Evolutionary conservation across 2,797 vertebrate species (phyloP).

Genomic region (Hylomyscus alleni): DNA sequence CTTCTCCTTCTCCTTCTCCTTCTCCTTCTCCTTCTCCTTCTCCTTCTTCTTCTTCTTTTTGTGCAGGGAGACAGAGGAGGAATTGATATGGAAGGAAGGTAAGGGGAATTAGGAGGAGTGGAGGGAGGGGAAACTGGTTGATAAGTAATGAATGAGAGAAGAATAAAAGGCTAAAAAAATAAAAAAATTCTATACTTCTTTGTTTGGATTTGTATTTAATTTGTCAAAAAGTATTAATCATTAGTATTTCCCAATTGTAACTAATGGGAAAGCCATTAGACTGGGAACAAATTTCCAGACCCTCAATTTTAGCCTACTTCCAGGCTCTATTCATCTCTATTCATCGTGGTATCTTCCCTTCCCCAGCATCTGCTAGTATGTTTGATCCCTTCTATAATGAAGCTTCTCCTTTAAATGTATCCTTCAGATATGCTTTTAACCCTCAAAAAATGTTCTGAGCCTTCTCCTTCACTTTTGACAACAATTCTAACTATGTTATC

Average conservation of each 20-base stretch:
- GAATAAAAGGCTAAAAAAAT: neutral
- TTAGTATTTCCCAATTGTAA: neutral
- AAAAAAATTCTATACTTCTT: neutral
- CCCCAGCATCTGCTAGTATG: neutral
- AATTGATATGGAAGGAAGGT: neutral
- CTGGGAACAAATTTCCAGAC: neutral
- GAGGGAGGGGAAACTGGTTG: neutral
- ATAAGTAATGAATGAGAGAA: neutral
- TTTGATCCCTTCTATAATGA: neutral
- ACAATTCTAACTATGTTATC: neutral
- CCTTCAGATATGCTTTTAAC: neutral
- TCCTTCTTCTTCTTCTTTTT: too few species aligned
- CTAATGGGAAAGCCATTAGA: neutral
- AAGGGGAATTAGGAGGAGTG: neutral
- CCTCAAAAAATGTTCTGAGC: constrained; percentile 25
- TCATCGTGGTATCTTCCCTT: neutral
- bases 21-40: too few species aligned
- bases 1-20: too few species aligned
- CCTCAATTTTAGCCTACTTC: neutral
- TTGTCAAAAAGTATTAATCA: neutral
- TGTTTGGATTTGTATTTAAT: neutral
- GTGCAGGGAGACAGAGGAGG: neutral
- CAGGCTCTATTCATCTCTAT: neutral
- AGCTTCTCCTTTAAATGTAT: neutral
- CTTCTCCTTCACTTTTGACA: neutral